phyloP scores from a whole-genome alignment of 2,113 vertebrate species.

The Syngnathus typhle region DNA sequence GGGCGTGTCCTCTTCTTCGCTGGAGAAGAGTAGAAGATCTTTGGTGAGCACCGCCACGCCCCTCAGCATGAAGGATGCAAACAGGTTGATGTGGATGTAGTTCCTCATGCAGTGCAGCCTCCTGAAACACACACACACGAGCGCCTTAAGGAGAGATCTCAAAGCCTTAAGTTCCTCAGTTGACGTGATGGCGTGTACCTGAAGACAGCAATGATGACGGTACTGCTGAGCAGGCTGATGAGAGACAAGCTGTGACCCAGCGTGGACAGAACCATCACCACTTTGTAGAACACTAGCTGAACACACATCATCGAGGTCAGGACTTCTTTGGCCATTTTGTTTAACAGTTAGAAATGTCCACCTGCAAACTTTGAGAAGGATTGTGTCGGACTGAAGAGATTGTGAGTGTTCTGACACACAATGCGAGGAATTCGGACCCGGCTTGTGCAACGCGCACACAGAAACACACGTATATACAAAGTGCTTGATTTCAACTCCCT shows the following conservation, averaged over 20 bases:
- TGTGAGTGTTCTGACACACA: neutral
- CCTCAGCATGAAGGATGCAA: constrained; percentile 88
- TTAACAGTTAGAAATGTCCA: no score
- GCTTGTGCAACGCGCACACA: neutral
- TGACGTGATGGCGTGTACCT: constrained; percentile 66
- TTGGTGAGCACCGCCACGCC: constrained; percentile 87
- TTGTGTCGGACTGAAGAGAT: neutral
- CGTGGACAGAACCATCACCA: constrained; percentile 86
- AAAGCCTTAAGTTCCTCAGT: neutral
- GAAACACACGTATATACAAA: neutral
- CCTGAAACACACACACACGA: constrained; percentile 57
- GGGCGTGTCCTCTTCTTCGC: constrained; percentile 59
- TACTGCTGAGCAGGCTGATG: constrained; percentile 84
- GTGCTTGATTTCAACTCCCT: neutral
- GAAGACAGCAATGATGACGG: constrained; percentile 86
- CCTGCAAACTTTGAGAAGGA: neutral
- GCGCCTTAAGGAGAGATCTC: neutral
- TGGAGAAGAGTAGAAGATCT: constrained; percentile 81
- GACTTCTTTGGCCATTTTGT: neutral
- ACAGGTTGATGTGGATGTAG: constrained; percentile 95
- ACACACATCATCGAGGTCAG: constrained; percentile 19
- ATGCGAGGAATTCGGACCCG: neutral
- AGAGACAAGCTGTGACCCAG: constrained; percentile 94
- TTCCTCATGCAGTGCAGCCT: constrained; percentile 92
- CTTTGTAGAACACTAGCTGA: constrained; percentile 82